phyloP scores from a whole-genome alignment of 2,888 invertebrate species.

The Syrista parreyssii region DNA sequence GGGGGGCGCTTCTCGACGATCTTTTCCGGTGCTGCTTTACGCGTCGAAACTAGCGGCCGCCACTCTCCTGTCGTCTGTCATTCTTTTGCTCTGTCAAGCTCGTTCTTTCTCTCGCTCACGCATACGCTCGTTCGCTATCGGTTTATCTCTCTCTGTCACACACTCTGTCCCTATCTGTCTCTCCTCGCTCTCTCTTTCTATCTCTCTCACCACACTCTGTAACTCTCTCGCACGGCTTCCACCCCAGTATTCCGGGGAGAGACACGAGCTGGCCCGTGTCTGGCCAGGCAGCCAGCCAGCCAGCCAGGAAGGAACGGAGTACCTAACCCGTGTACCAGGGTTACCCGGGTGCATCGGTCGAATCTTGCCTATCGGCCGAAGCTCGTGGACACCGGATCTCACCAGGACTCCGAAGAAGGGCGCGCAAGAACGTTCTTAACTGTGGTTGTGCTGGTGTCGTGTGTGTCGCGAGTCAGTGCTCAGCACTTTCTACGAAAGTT shows the following conservation, averaged over 20 bases:
- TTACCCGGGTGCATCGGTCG: slow-evolving; percentile 2
- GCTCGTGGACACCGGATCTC: background rate
- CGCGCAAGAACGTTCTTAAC: background rate
- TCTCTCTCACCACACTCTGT: slow-evolving; percentile 10
- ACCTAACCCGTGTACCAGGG: slow-evolving; percentile 7
- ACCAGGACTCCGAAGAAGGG: background rate
- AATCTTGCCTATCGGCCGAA: background rate
- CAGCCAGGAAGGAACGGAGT: background rate
- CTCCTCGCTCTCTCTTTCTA: slow-evolving; percentile 3
- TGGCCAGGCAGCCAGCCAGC: background rate
- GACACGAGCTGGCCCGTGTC: background rate
- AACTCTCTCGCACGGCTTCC: background rate
- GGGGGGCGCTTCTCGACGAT: background rate
- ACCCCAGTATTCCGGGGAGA: background rate
- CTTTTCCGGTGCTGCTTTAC: background rate
- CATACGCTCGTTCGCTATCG: slow-evolving; percentile 3
- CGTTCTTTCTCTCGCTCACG: background rate
- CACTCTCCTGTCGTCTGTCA: background rate
- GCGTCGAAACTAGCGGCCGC: background rate
- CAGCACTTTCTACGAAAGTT: slow-evolving; percentile 33
- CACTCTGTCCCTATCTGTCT: slow-evolving; percentile 4
- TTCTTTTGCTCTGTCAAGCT: background rate
- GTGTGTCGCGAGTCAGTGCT: background rate
- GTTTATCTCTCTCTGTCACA: background rate
- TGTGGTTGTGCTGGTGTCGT: background rate